These are phyloP conservation scores for Pristiophorus japonicus DNA, from an alignment of 2,113 vertebrate genomes.

Conservation along the genomic window DNA sequence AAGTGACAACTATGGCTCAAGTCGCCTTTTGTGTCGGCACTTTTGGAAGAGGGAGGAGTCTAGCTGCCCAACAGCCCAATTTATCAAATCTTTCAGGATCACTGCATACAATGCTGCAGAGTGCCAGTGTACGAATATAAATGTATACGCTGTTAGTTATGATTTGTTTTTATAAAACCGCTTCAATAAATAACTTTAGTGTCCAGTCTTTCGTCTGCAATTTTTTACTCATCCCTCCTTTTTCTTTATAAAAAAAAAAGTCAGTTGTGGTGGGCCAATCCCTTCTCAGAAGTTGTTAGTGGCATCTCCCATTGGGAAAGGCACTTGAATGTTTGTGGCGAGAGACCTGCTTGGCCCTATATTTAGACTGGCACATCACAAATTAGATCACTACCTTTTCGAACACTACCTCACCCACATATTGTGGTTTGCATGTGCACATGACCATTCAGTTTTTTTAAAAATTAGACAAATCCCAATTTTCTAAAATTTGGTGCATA, in stretches of 20 bases:
- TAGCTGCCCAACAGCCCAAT: not conserved
- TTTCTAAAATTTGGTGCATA: not conserved
- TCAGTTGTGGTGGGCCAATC: not conserved
- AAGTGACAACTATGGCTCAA: not conserved
- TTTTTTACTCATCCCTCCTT: not conserved
- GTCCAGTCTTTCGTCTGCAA: not conserved
- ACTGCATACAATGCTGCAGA: not conserved
- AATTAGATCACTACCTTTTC: not conserved
- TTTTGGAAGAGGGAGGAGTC: not conserved
- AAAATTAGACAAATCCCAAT: not conserved
- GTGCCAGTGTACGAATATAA: too few species aligned
- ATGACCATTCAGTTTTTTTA: not conserved
- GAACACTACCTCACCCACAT: not conserved
- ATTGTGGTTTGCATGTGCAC: not conserved
- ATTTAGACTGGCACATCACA: not conserved
- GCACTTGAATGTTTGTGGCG: not conserved
- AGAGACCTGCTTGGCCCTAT: too few species aligned
- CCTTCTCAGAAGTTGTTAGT: not conserved
- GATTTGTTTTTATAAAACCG: not conserved
- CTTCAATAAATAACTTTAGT: not conserved
- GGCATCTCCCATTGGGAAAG: not conserved
- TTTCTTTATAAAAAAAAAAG: not conserved
- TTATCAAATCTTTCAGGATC: not conserved
- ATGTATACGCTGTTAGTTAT: not conserved
- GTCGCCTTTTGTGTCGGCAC: not conserved